These are phyloP conservation scores for Ptilorrhoa leucosticta DNA, from an alignment of 2,113 vertebrate species.

Conservation along the genomic window DNA sequence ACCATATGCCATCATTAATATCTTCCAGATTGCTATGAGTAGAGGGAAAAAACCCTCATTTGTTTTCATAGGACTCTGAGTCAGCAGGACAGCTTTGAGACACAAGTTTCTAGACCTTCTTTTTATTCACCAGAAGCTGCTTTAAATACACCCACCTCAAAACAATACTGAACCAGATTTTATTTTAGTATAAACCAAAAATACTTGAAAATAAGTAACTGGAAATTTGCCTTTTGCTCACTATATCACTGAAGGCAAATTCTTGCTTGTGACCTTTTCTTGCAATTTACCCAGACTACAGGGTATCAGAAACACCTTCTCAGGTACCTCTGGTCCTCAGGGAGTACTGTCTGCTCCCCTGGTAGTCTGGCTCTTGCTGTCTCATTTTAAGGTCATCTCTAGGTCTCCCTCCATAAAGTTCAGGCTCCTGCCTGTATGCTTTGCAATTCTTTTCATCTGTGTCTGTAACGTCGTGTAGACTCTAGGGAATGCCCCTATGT, in stretches of 20 bases:
- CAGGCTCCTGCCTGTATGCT: not conserved
- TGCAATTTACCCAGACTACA: rapidly evolving
- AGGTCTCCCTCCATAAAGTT: not conserved
- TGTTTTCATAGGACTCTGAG: not conserved
- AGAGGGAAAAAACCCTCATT: not conserved
- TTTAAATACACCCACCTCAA: not conserved
- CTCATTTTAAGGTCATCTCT: not conserved
- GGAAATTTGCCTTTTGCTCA: not conserved
- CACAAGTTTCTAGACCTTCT: not conserved
- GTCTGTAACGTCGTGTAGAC: not conserved
- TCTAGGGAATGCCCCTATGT: not conserved
- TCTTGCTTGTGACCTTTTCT: not conserved
- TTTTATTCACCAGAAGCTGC: not conserved
- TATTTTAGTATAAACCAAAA: not conserved
- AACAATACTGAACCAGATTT: not conserved
- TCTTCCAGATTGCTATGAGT: not conserved
- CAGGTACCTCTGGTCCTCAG: not conserved
- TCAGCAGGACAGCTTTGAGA: not conserved
- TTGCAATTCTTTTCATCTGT: not conserved
- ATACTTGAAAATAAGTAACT: not conserved
- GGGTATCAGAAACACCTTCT: not conserved
- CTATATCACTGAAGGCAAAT: not conserved
- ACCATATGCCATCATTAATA: not conserved
- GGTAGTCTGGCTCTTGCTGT: not conserved
- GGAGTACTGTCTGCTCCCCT: not conserved